Conservation (phyloP, 2,113 vertebrate species). For the Quiscalus mexicanus region DNA sequence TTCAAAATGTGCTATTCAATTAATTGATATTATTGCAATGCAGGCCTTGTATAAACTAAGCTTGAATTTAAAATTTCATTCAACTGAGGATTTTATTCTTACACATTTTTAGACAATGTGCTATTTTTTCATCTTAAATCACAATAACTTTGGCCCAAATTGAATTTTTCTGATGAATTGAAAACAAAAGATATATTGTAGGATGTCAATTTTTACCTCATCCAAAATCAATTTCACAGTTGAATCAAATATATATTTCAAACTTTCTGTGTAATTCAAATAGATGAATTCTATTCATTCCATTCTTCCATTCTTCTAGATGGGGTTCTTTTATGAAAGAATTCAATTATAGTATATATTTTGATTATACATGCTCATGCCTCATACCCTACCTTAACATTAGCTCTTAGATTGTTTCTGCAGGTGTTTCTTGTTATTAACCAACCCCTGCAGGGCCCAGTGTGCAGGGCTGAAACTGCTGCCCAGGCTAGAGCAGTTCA, state of each 20-base stretch:
- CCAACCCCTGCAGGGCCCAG: not conserved
- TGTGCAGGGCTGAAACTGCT: not conserved
- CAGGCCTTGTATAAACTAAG: not conserved
- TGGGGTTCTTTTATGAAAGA: not conserved
- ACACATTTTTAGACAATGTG: not conserved
- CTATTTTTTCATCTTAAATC: not conserved
- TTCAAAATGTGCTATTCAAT: not conserved
- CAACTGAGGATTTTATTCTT: not conserved
- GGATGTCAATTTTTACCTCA: not conserved
- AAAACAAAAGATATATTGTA: not conserved
- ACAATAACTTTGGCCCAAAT: not conserved
- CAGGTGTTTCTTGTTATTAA: not conserved
- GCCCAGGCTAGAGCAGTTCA: not conserved
- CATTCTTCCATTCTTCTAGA: not conserved
- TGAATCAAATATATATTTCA: not conserved
- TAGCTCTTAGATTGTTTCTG: not conserved
- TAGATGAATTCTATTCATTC: not conserved
- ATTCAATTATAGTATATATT: not conserved
- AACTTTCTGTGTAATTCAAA: not conserved
- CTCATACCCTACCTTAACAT: not conserved
- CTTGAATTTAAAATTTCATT: not conserved
- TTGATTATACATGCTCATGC: not conserved
- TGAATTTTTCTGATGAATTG: not conserved
- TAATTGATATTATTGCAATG: not conserved
- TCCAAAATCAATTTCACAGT: not conserved